Base-by-base conservation (phyloP, 2,888 invertebrate genomes). In the Darwinula stevensoni region DNA sequence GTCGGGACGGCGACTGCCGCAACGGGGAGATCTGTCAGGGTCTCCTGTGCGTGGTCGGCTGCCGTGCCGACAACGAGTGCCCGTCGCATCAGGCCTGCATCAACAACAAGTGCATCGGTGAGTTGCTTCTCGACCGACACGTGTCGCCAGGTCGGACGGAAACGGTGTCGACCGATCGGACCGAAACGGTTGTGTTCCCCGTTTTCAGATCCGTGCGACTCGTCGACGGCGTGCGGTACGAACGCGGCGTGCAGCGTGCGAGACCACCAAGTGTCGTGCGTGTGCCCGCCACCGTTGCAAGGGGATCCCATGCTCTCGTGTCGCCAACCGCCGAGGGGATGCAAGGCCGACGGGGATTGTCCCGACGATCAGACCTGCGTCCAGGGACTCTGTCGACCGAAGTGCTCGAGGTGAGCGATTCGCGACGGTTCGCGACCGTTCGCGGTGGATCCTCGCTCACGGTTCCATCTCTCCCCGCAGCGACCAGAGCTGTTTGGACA, bases 21-120 rank as follows among this genome's bases (percentile, higher is more conserved):
- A 71, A 67, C 40, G 76, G 73, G 22, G 80, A 82, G 53, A 66
- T 82, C 32, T 84, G 82, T 44, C 67, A 75, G 45, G 69, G 71
- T 16, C 56, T 76, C 16, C 61, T 68, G 35, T 84, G 84, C 46
- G 53, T 63, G 6, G 58, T 62, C 27, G 84, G 84, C 29, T 84
- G 84, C 47, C 63, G 78, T 44, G 65, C 70, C 5, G 64, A 78
- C 47, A 59, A 63, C 3, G 70, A 73, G 31, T 84, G 84, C 45
- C 61, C 68, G 2, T 54, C 57, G 32, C 60, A 65, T 40, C 58
- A 65, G 38, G 59, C 67, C n/a, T 84, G 84, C 43, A 49, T 67
- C 36, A 63, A 67, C 40, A 75, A 71, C 39, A 68, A 73, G 46
- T 84, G 84, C 47, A 50, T 59, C 26, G 63, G 55, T 56, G 36